Conservation (phyloP, 2,797 vertebrate genomes). For the Gadopsis marmoratus region DNA sequence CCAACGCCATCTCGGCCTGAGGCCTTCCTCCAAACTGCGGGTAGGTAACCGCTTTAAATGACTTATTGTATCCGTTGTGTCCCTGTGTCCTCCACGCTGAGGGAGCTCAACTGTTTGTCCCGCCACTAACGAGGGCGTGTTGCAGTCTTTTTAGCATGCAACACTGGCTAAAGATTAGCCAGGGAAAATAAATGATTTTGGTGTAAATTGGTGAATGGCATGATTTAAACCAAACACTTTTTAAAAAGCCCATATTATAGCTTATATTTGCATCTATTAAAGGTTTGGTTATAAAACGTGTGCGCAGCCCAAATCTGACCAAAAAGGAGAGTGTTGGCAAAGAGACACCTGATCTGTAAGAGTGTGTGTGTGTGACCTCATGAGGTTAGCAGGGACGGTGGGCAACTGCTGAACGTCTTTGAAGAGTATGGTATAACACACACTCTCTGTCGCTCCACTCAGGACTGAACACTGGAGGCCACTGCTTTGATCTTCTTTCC, state of each 20-base stretch:
- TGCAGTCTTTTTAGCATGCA: background rate
- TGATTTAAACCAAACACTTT: background rate
- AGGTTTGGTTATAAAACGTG: background rate
- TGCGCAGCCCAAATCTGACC: background rate
- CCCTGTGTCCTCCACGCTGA: conserved; percentile 1
- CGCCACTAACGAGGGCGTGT: too few relatives aligned
- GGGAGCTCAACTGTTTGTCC: background rate
- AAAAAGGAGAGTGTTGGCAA: background rate
- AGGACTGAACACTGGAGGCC: conserved; percentile 11
- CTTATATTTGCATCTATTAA: background rate
- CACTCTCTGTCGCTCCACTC: background rate
- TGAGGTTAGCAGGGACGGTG: conserved; percentile 3
- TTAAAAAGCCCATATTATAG: background rate
- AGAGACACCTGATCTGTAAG: background rate
- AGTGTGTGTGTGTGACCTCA: conserved; percentile 1
- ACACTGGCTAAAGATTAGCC: background rate
- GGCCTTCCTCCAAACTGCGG: conserved; percentile 52
- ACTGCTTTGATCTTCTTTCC: conserved; percentile 50
- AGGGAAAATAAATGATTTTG: background rate
- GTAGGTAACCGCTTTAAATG: conserved; percentile 39
- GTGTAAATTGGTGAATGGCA: background rate
- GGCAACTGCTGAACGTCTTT: conserved; percentile 30
- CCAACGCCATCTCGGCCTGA: conserved; percentile 36
- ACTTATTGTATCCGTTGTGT: conserved; percentile 17
- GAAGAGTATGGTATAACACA: conserved; percentile 37